phyloP scores from a whole-genome alignment of 2,113 vertebrate genomes.

The Atlantisia rogersi region DNA sequence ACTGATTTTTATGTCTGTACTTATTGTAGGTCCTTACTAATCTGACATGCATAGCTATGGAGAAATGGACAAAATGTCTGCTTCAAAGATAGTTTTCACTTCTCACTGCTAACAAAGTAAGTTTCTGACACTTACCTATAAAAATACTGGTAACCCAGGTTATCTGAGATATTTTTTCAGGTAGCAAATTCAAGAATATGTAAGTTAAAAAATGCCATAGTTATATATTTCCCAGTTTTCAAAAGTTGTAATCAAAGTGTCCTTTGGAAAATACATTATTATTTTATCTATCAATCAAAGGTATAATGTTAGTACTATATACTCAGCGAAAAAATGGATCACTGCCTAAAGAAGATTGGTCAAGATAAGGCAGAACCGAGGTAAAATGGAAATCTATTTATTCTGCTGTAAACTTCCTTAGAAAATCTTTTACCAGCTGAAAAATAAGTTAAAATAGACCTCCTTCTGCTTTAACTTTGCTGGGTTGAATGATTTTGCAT shows the following conservation, averaged over 20 bases:
- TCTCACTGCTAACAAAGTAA: background rate
- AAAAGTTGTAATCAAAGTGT: background rate
- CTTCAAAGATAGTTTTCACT: background rate
- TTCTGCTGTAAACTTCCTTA: background rate
- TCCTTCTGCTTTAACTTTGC: background rate
- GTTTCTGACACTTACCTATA: accelerated
- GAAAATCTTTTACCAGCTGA: background rate
- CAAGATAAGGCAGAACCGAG: background rate
- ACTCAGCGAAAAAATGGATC: background rate
- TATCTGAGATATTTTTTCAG: background rate
- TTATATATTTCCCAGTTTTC: background rate
- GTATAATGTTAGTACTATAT: background rate
- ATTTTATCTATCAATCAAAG: background rate
- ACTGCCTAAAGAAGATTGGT: background rate
- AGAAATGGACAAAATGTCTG: background rate
- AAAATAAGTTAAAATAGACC: background rate
- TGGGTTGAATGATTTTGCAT: slow-evolving; percentile 25
- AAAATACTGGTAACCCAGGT: background rate
- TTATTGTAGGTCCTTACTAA: background rate
- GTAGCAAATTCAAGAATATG: background rate
- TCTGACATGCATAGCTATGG: background rate
- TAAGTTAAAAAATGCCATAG: background rate
- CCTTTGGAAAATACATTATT: background rate
- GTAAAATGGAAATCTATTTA: background rate
- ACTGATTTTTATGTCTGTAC: background rate